Conservation (phyloP, 2,797 vertebrate species). For the Gymnopithys bicolor region DNA sequence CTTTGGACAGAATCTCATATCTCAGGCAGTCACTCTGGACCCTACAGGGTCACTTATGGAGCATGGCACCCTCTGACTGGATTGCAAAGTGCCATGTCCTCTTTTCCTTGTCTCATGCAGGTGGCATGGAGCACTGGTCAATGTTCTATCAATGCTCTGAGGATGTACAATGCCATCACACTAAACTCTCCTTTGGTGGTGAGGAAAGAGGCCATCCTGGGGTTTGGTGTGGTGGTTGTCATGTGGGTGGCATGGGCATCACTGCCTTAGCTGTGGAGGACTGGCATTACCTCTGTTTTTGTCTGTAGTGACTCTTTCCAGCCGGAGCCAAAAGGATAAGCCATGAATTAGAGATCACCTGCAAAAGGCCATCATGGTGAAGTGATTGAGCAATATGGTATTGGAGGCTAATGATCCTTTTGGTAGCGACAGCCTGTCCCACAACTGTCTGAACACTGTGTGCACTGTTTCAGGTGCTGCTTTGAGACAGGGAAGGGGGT, state of each 20-base stretch:
- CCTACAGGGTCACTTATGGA: background rate
- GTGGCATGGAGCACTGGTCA: background rate
- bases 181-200: background rate
- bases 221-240: background rate
- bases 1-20: background rate
- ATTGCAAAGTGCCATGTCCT: background rate
- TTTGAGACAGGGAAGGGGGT: background rate
- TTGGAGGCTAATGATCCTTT: background rate
- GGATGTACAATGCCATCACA: background rate
- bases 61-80: background rate
- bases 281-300: background rate
- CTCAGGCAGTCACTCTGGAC: background rate
- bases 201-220: background rate
- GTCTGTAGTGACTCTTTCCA: background rate
- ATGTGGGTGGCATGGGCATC: rapidly evolving
- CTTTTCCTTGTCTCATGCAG: background rate
- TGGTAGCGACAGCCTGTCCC: background rate
- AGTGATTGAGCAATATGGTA: background rate
- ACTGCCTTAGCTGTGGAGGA: background rate
- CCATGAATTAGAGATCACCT: background rate
- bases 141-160: background rate
- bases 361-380: background rate
- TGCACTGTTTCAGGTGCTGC: background rate
- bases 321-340: background rate
- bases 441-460: background rate